Base-by-base conservation (phyloP, 1,140 invertebrate genomes). In the Laupala kohalensis region DNA sequence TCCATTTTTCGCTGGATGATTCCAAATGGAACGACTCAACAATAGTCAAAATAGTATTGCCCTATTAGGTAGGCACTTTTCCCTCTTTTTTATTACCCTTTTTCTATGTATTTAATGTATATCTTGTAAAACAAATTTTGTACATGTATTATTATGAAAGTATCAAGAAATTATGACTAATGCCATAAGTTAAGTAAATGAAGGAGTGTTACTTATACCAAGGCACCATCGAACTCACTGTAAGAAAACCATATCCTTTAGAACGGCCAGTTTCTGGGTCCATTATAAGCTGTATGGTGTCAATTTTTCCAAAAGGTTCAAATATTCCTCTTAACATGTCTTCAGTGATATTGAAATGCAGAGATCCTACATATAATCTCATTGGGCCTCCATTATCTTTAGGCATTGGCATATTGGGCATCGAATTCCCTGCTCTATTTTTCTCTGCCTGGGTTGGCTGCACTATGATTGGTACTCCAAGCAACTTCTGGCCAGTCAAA, bases 281-380 rank as follows among this genome's bases (percentile, higher is more conserved):
- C 83, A 92, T 94, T 77, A 98, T 96, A 25, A 99, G 82, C 80
- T 98, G 94, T 77, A 99, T 97, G 74, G 92, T 92, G 79, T 98
- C 96, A 79, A 99, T 97, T 86, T 96, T 96, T 70, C 98, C 98
- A 84, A 99, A 99, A 1, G 98, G 97, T 83, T 99, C 97, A 84
- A 99, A 99, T 73, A 99, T 99, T 27, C 95, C 95, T 74, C 91
- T 83, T 25, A 99, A 83, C 98, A 99, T 99, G 72, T 99, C 97
- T 84, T 99, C 97, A 23, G 95, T 99, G 70, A 99, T 99, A 79
- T 99, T 99, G 77, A 97, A 98, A 83, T 99, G 98, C 27, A 99
- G 82, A 28, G 96, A 98, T 12, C 97, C 96, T 71, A 99, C 95
- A 82, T 99, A 98, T 0, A 99, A 82, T 78, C 96, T 88, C 89